Base-by-base conservation (phyloP, 1,140 invertebrate genomes). In the Eriosoma lanigerum region DNA sequence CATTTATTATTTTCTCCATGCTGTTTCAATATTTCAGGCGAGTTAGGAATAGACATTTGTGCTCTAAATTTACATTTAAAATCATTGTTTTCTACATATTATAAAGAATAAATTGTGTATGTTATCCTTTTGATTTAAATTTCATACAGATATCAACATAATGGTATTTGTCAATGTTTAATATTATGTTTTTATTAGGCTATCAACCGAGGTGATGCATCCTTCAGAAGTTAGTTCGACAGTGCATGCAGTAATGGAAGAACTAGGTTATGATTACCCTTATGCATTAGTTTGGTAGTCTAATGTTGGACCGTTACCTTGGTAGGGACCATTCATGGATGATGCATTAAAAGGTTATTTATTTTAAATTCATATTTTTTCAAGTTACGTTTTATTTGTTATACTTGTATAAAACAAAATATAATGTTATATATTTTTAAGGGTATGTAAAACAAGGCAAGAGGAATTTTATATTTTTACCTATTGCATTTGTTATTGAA, bases 401-500 rank as follows among this genome's bases (percentile, higher is more conserved):
- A 38, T 4, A 4, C 8, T 38, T 38, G 8, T 38, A 38, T 38
- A 38, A n/a, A 38, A 48, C 21, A 46, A 52, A 72, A 32, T 81
- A 66, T 12, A 2, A 26, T n/a, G 26, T 48, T 17, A 66, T 24
- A 58, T 48, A 24, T 60, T n/a, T 83, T 83, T 82, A 89, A 89
- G 90, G 88, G 1, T 94, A 97, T 84, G 93, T 93, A 0, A 92
- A 93, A 83, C 91, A 95, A 86, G 94, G 94, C 1, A 89, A 90
- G 66, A 96, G 96, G 84, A 92, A 96, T 86, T 91, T 98, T 82
- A 89, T 99, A 66, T 85, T 99, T 38, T 94, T 98, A 21, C 97
- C 97, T 4, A 95, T 99, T 84, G 96, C 97, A 21, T 99, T 99
- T 87, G 95, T 97, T 1, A 98, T 96, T 86, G 97, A 99, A 85